Evolutionary conservation across 2,888 invertebrate species (phyloP), one percentile per base, ranked within the genome.

Genomic region (Pheosia tremula): DNA sequence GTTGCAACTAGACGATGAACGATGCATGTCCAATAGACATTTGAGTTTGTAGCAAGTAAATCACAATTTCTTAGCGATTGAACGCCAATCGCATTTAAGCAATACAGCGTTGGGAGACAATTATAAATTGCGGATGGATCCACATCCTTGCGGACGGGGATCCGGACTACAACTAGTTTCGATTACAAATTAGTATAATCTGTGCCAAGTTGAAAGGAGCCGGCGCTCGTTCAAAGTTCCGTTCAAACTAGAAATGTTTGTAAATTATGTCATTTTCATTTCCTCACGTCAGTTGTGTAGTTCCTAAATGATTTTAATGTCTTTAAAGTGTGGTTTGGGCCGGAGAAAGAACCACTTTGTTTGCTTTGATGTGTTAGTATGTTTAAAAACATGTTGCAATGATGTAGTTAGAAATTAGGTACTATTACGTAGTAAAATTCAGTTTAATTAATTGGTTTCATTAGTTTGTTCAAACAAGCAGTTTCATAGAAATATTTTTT

Each of bases 181-280:
- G 10, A 55, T 39, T 7, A 39, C 39, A 39, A 55, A 55, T 24
- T 24, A 24, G 39, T 13, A 55, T 38, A 55, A 39, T 55, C 55
- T 56, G 41, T 39, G 56, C 56, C 56, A 56, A 56, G 56, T 56
- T 56, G 56, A 56, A 56, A 45, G 41, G 24, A 10, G 8, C 36
- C 56, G 56, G 45, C 6, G n/a, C 9, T 56, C 43, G 36, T 56
- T 45, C 24, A 45, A 9, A 36, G 56, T 45, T 56, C 56, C 56
- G 56, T 45, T 45, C 24, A 5, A 7, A 37, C 36, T 10, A 10
- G 56, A 56, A 41, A 56, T 45, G 45, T 56, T 56, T 56, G 43
- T 56, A 45, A 56, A 56, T 56, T 45, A 56, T 45, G 56, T 36
- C 56, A 56, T 56, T 41, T 24, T 4, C 56, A 36, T 56, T 56